phyloP scores from a whole-genome alignment of 2,113 vertebrate genomes.

The Struthidea cinerea region DNA sequence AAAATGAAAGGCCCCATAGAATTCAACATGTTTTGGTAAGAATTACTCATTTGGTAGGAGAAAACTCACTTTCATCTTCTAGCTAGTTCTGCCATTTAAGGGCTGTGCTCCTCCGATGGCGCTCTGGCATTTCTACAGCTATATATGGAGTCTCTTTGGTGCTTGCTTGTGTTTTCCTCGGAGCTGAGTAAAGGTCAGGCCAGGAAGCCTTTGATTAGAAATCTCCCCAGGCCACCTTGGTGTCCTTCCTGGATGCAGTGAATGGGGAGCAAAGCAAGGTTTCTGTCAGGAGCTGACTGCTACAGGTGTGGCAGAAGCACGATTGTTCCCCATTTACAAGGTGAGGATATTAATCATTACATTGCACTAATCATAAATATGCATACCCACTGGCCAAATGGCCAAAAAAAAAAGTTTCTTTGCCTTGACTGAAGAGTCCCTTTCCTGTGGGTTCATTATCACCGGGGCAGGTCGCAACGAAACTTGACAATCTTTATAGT shows the following conservation, averaged over 20 bases:
- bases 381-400: not conserved
- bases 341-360: not conserved
- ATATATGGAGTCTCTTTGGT: conserved; percentile 25
- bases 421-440: not conserved
- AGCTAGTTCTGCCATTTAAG: conserved; percentile 19
- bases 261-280: not conserved
- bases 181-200: conserved; percentile 16
- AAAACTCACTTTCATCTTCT: not conserved
- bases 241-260: conserved; percentile 20
- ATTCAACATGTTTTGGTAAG: not conserved
- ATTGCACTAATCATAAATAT: not conserved
- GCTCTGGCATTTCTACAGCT: not conserved
- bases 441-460: not conserved
- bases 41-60: not conserved
- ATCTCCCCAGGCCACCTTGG: conserved; percentile 26
- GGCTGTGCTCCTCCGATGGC: not conserved
- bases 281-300: not conserved
- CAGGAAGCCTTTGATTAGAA: conserved; percentile 45
- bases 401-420: not conserved
- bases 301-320: not conserved
- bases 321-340: not conserved
- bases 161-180: not conserved
- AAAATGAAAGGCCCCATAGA: not conserved
- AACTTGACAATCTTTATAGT: not conserved
- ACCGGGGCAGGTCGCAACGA: accelerated